Evolutionary conservation across 92 coral and sea anemone species (phyloP).

Genomic region (Phenganax stokvisi): DNA sequence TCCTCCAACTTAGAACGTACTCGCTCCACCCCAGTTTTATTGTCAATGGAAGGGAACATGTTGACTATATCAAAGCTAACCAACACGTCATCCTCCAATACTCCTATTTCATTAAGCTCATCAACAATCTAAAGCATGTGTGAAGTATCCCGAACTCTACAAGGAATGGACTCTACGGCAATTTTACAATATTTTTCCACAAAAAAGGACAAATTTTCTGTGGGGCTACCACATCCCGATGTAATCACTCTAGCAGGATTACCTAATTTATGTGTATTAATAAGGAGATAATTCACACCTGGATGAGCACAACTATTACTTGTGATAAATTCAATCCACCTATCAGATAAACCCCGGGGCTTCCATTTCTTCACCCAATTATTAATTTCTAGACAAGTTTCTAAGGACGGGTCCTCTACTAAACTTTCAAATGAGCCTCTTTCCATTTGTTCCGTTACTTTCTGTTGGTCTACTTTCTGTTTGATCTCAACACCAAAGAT

Average conservation of each 20-base stretch:
- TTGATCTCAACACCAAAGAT: too few relatives aligned
- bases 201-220: constrained; percentile 18
- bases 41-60: not conserved
- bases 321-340: not conserved
- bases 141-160: not conserved
- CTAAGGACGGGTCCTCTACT: not conserved
- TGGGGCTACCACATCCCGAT: constrained; percentile 8
- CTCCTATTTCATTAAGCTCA: too few relatives aligned
- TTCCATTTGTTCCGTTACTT: constrained; percentile 1
- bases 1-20: not conserved
- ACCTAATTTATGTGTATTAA: not conserved
- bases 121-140: not conserved
- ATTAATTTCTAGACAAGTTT: not conserved
- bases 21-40: not conserved
- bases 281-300: not conserved
- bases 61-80: not conserved
- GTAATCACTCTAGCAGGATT: not conserved
- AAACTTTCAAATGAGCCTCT: constrained; percentile 4
- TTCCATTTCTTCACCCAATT: constrained; percentile 11
- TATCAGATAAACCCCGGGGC: not conserved
- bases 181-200: constrained; percentile 10
- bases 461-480: not conserved
- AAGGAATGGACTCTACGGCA: not conserved
- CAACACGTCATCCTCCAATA: too few relatives aligned
- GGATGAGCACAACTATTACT: not conserved